These are phyloP conservation scores for Periplaneta americana DNA, from an alignment of 1,140 invertebrate species.

Conservation along the genomic window DNA sequence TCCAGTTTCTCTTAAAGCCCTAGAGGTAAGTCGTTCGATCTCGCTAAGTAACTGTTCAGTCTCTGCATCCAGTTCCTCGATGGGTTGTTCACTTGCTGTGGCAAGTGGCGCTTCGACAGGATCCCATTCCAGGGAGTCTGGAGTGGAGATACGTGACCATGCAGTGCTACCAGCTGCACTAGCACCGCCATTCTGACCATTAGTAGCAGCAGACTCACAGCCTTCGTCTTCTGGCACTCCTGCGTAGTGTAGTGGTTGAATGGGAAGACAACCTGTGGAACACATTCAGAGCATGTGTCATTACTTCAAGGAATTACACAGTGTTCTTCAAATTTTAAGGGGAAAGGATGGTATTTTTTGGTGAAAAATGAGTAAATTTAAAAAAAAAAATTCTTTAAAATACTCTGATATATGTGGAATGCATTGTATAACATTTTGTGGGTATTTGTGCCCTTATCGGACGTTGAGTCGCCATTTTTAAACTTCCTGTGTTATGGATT, in stretches of 20 bases:
- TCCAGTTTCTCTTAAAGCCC: slow-evolving; percentile 46
- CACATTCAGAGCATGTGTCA: too few species aligned
- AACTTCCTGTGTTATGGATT: too few species aligned
- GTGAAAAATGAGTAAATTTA: too few species aligned
- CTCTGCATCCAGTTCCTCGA: slow-evolving; percentile 38
- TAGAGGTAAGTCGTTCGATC: slow-evolving; percentile 46
- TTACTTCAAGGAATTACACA: too few species aligned
- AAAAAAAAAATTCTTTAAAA: too few species aligned
- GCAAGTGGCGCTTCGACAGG: slow-evolving; percentile 41
- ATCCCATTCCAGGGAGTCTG: slow-evolving; percentile 51
- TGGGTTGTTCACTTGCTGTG: neutral
- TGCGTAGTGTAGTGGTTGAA: slow-evolving; percentile 8
- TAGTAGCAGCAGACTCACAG: neutral
- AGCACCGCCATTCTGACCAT: neutral
- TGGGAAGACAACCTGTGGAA: slow-evolving; percentile 30
- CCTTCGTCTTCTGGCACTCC: slow-evolving; percentile 1
- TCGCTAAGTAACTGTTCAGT: slow-evolving; percentile 46
- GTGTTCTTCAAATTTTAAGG: too few species aligned
- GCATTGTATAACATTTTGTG: too few species aligned
- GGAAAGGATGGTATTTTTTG: too few species aligned
- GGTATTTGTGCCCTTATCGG: too few species aligned
- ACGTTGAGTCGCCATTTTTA: too few species aligned
- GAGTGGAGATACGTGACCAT: slow-evolving; percentile 47
- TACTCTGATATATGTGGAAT: too few species aligned
- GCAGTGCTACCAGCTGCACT: slow-evolving; percentile 34